Base-by-base conservation (phyloP, 2,888 invertebrate species). In the Nephrotoma guestfalica region DNA sequence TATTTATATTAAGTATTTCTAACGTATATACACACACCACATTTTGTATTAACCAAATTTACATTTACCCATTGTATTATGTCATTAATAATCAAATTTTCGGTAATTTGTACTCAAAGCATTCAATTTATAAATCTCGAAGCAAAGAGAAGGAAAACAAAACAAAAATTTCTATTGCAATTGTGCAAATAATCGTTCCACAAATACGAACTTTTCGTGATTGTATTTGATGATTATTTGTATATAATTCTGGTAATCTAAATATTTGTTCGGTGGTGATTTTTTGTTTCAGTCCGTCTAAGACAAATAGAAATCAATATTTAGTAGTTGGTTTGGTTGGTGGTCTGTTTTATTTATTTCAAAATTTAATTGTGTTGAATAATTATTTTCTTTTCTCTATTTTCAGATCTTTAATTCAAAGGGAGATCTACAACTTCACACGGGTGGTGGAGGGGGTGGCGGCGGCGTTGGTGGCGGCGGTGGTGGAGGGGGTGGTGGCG, bases 321-420 rank as follows among this genome's bases (percentile, higher is more conserved):
- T 71, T 71, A 30, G 71, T 71, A 30, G 83, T 9, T 84, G 41
- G 84, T 84, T 71, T 71, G 71, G 71, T 71, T 71, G 83, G 41
- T 84, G 84, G 84, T 84, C 84, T n/a, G n/a, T 84, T 41, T 84
- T 84, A 6, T 84, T 84, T 84, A 15, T 84, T 84, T 15, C n/a
- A 40, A 40, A 1, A 6, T 47, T 7, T 6, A 57, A 51, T 51
- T 51, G 71, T 18, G 41, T 84, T 84, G 15, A 84, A 15, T n/a
- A 41, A 84, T 83, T 86, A 15, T 86, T 86, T 85, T n/a, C 13
- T 86, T 87, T 89, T 91, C 89, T 90, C 88, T 91, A 90, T 90
- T 95, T 94, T 87, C 95, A 99, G 99, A 97, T 98, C 91, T 99
- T 98, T 92, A 97, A 97, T 89, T 97, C 98, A 89, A 99, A 99